Base-by-base conservation (phyloP, 1,140 invertebrate species). In the Cyrtorhinus lividipennis region DNA sequence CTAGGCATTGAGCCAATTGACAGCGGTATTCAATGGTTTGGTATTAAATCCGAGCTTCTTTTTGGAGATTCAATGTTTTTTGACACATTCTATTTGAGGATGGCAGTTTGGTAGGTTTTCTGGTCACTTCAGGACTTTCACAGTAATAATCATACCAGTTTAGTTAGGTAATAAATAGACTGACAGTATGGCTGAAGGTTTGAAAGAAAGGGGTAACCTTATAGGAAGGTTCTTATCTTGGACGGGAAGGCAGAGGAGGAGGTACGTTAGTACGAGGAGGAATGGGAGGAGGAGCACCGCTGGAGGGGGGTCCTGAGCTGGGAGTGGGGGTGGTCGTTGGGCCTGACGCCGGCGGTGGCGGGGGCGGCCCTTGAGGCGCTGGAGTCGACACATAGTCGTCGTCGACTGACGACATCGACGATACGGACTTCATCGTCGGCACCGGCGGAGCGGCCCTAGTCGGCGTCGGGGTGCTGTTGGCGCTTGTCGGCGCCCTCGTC, bases 211-310 rank as follows among this genome's bases (percentile, higher is more conserved):
- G n/a, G n/a, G n/a, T n/a, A n/a, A n/a, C n/a, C n/a, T n/a, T n/a
- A n/a, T n/a, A n/a, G n/a, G n/a, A n/a, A n/a, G n/a, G n/a, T n/a
- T n/a, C 30, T 48, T 63, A 63, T 45, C 56, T 63, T 44, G 62
- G 62, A 56, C 62, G 56, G 27, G 62, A 59, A 23, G 63, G 63
- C 2, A 64, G 24, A 45, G 63, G 63, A 22, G 63, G 63, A 1
- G 63, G 63, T 20, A 61, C 26, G 23, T 62, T 65, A n/a, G 30
- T 63, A 53, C 62, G 25, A 5, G 61, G 61, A 24, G 64, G 64
- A 12, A 63, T 53, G 3, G 64, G 64, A 26, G 64, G 64, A 18
- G 64, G 64, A n/a, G n/a, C n/a, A 26, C 56, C 2, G 1, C 15
- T 18, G 20, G 15, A 5, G 13, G 62, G 53, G n/a, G n/a, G n/a